A percentile compares a stretch with the other conserved stretches of the same genome.
Conservation (phyloP, 2,113 vertebrate genomes). For the Triplophysa rosa region DNA sequence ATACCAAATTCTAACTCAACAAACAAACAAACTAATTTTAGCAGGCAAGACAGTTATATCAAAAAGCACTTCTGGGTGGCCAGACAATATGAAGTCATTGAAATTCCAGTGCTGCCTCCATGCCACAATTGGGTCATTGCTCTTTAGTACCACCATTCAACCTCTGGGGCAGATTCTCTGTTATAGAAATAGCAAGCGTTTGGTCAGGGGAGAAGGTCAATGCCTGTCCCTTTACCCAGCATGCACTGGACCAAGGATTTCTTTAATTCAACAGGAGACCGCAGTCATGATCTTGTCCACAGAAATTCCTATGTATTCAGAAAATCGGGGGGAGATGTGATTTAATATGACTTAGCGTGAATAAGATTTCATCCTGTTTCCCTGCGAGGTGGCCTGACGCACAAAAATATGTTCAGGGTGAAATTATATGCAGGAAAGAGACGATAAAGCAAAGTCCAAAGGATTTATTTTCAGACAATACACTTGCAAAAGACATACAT, state of each 20-base stretch:
- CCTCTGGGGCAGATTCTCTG: slow-evolving; percentile 38
- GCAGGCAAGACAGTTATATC: background rate
- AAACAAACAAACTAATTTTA: no score
- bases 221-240: background rate
- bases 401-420: no score
- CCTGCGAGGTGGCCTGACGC: background rate
- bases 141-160: slow-evolving; percentile 15
- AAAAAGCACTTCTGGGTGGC: background rate
- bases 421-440: no score
- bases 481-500: no score
- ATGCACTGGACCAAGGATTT: background rate
- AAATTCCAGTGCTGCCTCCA: slow-evolving; percentile 37
- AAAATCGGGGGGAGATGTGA: background rate
- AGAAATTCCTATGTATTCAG: background rate
- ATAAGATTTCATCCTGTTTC: background rate
- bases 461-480: no score
- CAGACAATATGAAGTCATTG: slow-evolving; percentile 21
- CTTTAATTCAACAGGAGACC: slow-evolving; percentile 11
- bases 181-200: background rate
- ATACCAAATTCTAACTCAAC: background rate
- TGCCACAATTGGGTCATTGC: slow-evolving; percentile 40
- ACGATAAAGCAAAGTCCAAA: no score
- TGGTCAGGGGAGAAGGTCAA: background rate
- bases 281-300: background rate
- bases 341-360: slow-evolving; percentile 19